Percentiles rank a stretch among this genome's conserved stretches.
Evolutionary conservation across 2,113 vertebrate species (phyloP).

Genomic region (Jaculus jaculus): DNA sequence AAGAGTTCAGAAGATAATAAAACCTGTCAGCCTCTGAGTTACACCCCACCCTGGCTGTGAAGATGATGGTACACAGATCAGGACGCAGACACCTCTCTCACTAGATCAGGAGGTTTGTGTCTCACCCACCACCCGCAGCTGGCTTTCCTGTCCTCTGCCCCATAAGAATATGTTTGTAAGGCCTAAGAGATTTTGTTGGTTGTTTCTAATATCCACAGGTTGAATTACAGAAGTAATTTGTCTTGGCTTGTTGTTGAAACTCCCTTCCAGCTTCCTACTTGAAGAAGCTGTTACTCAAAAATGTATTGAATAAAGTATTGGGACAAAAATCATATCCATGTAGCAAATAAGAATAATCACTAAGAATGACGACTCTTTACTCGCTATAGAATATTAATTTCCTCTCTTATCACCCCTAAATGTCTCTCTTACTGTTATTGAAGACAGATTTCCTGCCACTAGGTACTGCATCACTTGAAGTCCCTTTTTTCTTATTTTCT

Average conservation of each 20-base stretch:
- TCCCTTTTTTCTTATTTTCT: neutral
- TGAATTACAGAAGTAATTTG: neutral
- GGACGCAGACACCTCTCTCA: accelerated
- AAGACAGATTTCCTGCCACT: neutral
- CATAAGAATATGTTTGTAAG: neutral
- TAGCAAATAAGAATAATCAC: neutral
- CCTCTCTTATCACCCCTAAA: neutral
- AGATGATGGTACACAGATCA: neutral
- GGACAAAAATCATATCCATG: neutral
- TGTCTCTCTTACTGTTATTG: neutral
- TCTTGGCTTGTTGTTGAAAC: neutral
- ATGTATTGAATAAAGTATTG: neutral
- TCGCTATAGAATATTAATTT: neutral
- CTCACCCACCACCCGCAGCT: neutral
- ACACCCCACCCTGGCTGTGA: no score
- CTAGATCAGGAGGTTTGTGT: no score
- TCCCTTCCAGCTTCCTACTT: neutral
- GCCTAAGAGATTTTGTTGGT: neutral
- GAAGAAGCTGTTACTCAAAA: neutral
- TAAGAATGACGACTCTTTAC: neutral
- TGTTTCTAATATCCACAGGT: neutral
- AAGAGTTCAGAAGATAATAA: neutral
- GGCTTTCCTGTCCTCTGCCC: neutral
- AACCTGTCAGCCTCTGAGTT: neutral
- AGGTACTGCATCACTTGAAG: neutral